These are phyloP conservation scores for Thysanoteuthis rhombus DNA, from an alignment of 2,888 invertebrate genomes.

Conservation along the genomic window DNA sequence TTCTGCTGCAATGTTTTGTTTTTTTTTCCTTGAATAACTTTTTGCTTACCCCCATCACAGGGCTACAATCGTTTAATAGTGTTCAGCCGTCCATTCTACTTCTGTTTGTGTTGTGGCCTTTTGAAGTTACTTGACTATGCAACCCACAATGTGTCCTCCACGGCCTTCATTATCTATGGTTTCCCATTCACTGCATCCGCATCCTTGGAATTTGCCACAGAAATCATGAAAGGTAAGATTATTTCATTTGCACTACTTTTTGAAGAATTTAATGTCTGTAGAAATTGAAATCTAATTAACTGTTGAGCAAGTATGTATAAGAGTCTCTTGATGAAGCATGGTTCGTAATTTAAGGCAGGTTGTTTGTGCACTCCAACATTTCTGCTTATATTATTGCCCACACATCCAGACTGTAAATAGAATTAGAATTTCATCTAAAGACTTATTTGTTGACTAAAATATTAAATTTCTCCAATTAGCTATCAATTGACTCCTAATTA, in stretches of 20 bases:
- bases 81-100: constrained; percentile 93
- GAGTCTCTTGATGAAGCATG: too few species aligned
- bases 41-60: constrained; percentile 50
- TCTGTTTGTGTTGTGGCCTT: constrained; percentile 79
- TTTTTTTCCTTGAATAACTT: background rate
- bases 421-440: too few species aligned
- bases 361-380: too few species aligned
- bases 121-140: constrained; percentile 67
- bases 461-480: too few species aligned
- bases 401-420: too few species aligned
- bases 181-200: constrained; percentile 73
- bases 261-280: background rate
- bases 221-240: constrained; percentile 75
- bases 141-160: constrained; percentile 40
- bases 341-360: too few species aligned
- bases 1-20: too few species aligned
- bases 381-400: too few species aligned
- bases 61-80: constrained; percentile 95
- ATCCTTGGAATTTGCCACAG: constrained; percentile 76
- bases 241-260: background rate
- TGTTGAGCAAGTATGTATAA: too few species aligned
- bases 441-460: too few species aligned
- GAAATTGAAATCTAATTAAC: too few species aligned
- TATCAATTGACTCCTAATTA: too few species aligned
- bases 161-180: constrained; percentile 66